phyloP scores from a whole-genome alignment of 2,113 vertebrate species.

The Furnarius figulus region DNA sequence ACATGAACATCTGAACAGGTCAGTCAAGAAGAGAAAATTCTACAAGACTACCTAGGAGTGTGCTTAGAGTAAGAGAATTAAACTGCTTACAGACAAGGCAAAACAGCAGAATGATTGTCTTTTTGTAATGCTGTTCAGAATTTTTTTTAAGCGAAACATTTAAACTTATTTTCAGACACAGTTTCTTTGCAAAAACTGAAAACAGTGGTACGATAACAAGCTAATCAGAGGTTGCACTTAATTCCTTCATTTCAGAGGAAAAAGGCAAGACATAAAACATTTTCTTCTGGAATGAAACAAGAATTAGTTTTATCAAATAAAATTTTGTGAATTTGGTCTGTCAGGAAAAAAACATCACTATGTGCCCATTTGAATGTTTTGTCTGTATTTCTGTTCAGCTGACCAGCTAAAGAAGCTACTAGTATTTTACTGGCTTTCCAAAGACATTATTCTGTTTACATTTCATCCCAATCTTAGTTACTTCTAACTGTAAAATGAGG shows the following conservation, averaged over 20 bases:
- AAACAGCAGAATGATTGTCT: background rate
- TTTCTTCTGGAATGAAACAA: background rate
- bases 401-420: background rate
- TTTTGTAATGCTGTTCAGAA: background rate
- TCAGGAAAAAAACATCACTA: background rate
- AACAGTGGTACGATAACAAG: background rate
- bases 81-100: background rate
- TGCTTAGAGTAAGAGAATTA: background rate
- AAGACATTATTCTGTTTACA: background rate
- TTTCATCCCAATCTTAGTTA: background rate
- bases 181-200: background rate
- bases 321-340: fast-evolving
- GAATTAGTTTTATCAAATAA: background rate
- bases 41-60: background rate
- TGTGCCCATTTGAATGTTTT: background rate
- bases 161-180: background rate
- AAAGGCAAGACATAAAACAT: background rate
- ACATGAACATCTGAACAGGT: background rate
- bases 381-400: background rate
- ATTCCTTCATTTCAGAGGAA: background rate
- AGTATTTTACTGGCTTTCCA: background rate
- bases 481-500: background rate
- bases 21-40: background rate
- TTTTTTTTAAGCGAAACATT: background rate
- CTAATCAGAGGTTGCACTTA: background rate